Evolutionary conservation across 1,140 invertebrate genomes (phyloP), one percentile per base, ranked within the genome.

Genomic region (Leguminivora glycinivorella): DNA sequence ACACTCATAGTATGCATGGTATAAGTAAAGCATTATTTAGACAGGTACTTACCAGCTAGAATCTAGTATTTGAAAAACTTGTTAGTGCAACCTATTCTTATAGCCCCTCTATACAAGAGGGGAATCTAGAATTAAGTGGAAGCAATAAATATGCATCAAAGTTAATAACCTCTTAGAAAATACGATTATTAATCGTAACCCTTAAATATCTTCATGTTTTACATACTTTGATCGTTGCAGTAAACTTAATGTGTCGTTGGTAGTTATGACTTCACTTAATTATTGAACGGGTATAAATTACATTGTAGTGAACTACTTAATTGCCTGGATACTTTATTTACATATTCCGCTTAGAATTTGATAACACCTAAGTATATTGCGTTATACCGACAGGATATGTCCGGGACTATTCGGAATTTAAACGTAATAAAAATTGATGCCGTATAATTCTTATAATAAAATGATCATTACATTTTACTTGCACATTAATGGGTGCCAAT

Each of bases 11-110:
- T 73, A 69, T 73, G 52, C 47, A 29, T 29, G 26, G n/a, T 43
- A 66, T 70, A 73, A 43, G 72, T 66, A 70, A 56, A 52, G 69
- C 70, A 52, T 70, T 70, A 73, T 70, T 68, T 73, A 70, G n/a
- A n/a, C n/a, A n/a, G 17, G 47, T 52, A 52, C 17, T n/a, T 6
- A 22, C 7, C 6, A 52, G 19, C 4, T 47, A 47, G 6, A 47
- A 12, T n/a, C 43, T 52, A 22, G 7, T 2, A 10, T 52, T 22
- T 9, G 47, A 22, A n/a, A n/a, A 9, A 22, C 19, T 52, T 19
- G 17, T 52, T 52, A 43, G 40, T 17, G 9, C 14, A 4, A 12
- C 34, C 34, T 38, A 38, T 7, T 31, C 9, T 31, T 3, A 3
- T 38, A 3, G 31, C 31, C 9, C 31, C 31, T 34, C 0, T 38